A percentile compares a stretch with the other conserved stretches of the same genome.
Conservation (phyloP, 2,113 vertebrate genomes). For the Leucoraja erinaceus region DNA sequence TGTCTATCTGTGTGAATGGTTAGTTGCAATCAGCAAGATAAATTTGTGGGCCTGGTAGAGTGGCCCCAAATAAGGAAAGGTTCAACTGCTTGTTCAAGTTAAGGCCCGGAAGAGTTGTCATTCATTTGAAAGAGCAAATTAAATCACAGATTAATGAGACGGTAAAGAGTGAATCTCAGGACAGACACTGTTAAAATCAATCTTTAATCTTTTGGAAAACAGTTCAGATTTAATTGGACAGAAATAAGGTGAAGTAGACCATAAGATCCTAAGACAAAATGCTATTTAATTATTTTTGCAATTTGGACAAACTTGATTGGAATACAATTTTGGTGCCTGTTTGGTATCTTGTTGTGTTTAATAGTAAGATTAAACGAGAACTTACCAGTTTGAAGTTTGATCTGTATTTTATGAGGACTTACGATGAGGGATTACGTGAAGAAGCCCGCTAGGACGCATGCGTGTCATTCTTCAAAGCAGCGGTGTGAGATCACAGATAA, state of each 20-base stretch:
- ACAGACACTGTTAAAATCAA: not conserved
- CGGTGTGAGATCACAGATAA: too few relatives aligned
- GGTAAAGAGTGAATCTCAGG: not conserved
- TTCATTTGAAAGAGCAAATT: not conserved
- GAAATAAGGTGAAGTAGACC: not conserved
- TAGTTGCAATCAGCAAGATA: not conserved
- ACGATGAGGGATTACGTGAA: too few relatives aligned
- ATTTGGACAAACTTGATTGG: constrained; percentile 18
- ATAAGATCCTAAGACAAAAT: not conserved
- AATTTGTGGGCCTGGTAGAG: not conserved
- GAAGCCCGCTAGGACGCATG: too few relatives aligned
- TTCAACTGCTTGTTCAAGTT: not conserved
- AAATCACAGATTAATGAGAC: not conserved
- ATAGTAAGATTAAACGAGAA: too few relatives aligned
- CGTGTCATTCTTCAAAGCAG: too few relatives aligned
- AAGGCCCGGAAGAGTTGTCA: not conserved
- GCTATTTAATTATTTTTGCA: not conserved
- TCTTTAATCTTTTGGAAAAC: not conserved
- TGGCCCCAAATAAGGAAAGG: too few relatives aligned
- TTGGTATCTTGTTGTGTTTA: not conserved
- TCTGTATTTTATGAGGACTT: too few relatives aligned
- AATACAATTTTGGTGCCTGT: not conserved
- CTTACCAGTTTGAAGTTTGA: too few relatives aligned
- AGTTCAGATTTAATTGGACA: not conserved
- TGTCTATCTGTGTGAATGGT: not conserved